Evolutionary conservation across 2,113 vertebrate species (phyloP), one percentile per base, ranked within the genome.

Genomic region (Acanthochromis polyacanthus): DNA sequence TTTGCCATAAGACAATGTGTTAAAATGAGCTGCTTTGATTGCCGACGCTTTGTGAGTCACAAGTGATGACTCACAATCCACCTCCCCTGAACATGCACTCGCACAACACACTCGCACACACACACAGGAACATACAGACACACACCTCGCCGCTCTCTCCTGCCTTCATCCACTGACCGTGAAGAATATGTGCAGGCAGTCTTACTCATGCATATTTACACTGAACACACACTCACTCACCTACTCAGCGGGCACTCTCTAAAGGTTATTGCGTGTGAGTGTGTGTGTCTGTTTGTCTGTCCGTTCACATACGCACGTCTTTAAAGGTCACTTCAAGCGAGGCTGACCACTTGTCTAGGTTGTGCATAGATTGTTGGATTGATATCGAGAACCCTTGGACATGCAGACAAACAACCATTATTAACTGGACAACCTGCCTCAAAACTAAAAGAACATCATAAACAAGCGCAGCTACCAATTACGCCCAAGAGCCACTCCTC

Each of bases 121-220:
- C 67, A 61, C 64, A 55, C 57, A 75, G 43, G 61, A 38, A 80
- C 23, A 56, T 38, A 64, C 65, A 68, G 50, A 57, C 50, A 66
- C 46, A 67, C 84, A 74, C 84, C 81, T 86, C 74, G 77, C 83
- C 81, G 25, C 52, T 84, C 78, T 51, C 62, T 71, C 51, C 81
- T 85, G 80, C 76, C 77, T 87, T 84, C 88, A 83, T 91, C 87
- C 90, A 89, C 90, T 91, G 91, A 93, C 91, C 89, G 84, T 93
- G 88, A 94, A 91, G 83, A 93, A 89, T 85, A 88, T 89, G 84
- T 89, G 86, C 89, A 91, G 91, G 93, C 91, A 88, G 88, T 75
- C 87, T 93, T 91, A 91, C 90, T 92, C 92, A 92, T 93, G 91
- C 93, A 94, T 93, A 93, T 94, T 92, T 93, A 92, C 91, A 89